phyloP scores from a whole-genome alignment of 2,888 invertebrate species.

The Diplazon laetatorius region DNA sequence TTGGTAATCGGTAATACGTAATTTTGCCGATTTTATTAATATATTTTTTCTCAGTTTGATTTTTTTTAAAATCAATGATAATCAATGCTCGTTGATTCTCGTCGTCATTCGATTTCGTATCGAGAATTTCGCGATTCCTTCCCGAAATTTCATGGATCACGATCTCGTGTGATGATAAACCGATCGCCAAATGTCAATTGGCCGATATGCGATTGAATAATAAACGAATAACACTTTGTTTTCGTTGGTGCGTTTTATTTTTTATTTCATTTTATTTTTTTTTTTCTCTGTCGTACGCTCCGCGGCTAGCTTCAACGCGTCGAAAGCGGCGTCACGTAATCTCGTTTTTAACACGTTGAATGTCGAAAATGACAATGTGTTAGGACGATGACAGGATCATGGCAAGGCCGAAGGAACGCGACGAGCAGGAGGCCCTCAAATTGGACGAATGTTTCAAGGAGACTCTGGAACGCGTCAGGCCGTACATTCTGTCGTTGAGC shows the following conservation, averaged over 20 bases:
- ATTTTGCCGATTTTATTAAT: too few relatives aligned
- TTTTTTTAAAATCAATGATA: too few relatives aligned
- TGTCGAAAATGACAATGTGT: constrained; percentile 18
- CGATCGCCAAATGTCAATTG: constrained; percentile 1
- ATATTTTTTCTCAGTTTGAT: too few relatives aligned
- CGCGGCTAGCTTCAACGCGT: constrained; percentile 42
- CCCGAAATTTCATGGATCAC: too few relatives aligned
- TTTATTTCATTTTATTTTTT: constrained; percentile 14
- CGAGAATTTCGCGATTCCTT: constrained; percentile 13
- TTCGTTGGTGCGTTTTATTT: neutral
- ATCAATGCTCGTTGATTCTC: too few relatives aligned
- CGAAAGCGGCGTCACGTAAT: too few relatives aligned
- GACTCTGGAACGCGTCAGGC: constrained; percentile 69
- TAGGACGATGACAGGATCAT: constrained; percentile 62
- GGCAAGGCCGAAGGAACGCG: constrained; percentile 68
- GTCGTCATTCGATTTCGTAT: too few relatives aligned
- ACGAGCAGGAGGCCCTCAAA: constrained; percentile 71
- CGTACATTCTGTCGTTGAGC: constrained; percentile 69
- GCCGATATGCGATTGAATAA: constrained; percentile 17
- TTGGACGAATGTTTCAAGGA: constrained; percentile 75
- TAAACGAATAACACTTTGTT: neutral
- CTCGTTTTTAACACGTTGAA: too few relatives aligned
- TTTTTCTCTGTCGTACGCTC: neutral
- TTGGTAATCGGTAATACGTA: too few relatives aligned
- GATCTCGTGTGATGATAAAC: too few relatives aligned